These are phyloP conservation scores for Diplogasteroides magnus DNA, from an alignment of 1,140 invertebrate genomes.

Conservation along the genomic window DNA sequence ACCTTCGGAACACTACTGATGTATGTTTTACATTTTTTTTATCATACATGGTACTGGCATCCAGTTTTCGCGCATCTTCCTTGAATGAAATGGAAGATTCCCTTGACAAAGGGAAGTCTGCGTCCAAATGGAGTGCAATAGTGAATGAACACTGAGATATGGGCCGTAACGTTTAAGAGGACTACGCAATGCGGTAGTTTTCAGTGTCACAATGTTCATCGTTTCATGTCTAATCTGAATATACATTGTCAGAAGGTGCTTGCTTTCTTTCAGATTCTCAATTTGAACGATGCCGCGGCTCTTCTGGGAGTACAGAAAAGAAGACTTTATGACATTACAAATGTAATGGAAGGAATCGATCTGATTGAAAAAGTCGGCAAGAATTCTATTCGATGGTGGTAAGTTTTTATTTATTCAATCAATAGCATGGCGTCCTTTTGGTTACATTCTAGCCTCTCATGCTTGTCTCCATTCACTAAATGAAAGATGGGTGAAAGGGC, in stretches of 20 bases:
- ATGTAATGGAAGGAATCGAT: constrained; percentile 63
- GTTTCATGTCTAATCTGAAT: constrained; percentile 1
- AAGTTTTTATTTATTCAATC: no score
- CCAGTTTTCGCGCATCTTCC: constrained; percentile 5
- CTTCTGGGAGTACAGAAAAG: constrained; percentile 50
- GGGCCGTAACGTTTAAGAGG: not conserved
- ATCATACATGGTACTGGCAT: not conserved
- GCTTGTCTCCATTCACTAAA: no score
- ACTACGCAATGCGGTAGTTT: not conserved
- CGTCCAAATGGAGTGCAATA: not conserved
- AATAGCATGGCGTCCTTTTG: no score
- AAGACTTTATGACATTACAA: constrained; percentile 63
- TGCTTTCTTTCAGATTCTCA: constrained; percentile 39
- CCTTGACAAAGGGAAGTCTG: not conserved
- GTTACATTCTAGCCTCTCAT: no score
- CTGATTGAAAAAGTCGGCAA: constrained; percentile 63
- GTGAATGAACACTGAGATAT: not conserved
- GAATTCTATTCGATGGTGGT: constrained; percentile 57
- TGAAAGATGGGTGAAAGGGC: no score
- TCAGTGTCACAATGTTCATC: not conserved
- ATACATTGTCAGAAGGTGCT: not conserved
- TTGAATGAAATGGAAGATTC: constrained; percentile 9
- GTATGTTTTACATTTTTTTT: constrained; percentile 17
- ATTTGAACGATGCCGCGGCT: constrained; percentile 52
- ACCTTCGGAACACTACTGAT: constrained; percentile 37